Base-by-base conservation (phyloP, 2,888 invertebrate species). In the Drosophila pegasa region DNA sequence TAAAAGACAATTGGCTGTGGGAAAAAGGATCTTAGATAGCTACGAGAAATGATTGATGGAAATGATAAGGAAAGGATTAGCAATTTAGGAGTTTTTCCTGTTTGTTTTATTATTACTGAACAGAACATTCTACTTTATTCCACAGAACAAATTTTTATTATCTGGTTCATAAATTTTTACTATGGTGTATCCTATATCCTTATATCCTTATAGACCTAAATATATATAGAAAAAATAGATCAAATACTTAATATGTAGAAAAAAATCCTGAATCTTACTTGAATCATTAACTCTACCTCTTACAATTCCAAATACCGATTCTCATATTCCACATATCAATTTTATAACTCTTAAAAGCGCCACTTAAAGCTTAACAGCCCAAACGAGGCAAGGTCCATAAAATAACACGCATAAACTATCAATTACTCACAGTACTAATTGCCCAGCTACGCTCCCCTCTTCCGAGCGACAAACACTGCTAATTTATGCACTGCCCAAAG, bases 401-500 rank as follows among this genome's bases (percentile, higher is more conserved):
- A 74, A 69, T 40, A 37, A 48, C 58, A 63, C 27, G 31, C 47
- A 5, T 56, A 48, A 64, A 56, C 72, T 54, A 71, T 86, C 74
- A 82, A 79, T 86, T 86, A 86, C 79, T 43, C 57, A 29, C 41
- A 31, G n/a, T 56, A 55, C 63, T 86, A 88, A 88, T 80, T 80
- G 74, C 25, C 61, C 52, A 72, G 71, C 65, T 50, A n/a, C 35
- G 33, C 51, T 56, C 66, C 61, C 41, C 40, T 22, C 54, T 14
- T n/a, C 14, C 35, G n/a, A 48, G 33, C 50, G 27, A 47, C 58
- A 70, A 67, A 50, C 41, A 57, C 72, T 71, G 86, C 80, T 88
- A 88, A 87, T 88, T 89, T 88, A 88, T 87, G 78, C 88, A 80
- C 88, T 78, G 86, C 74, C 76, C 86, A 81, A 70, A 41, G 78